A percentile compares a stretch with the other conserved stretches of the same genome.
Evolutionary conservation across 2,113 vertebrate species (phyloP).

Genomic region (Loxodonta africana): DNA sequence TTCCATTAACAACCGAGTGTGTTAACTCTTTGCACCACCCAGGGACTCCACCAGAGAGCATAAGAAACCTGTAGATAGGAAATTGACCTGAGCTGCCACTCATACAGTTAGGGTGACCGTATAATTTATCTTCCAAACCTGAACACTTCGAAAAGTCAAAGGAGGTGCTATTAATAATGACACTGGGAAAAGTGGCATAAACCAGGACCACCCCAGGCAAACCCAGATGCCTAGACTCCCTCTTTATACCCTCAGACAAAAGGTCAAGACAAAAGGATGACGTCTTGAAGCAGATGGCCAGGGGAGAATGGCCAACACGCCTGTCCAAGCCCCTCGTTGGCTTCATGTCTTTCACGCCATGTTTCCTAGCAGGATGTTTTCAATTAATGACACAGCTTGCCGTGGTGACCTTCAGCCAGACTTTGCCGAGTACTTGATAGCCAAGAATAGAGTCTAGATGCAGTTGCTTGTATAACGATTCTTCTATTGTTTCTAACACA

Average conservation of each 20-base stretch:
- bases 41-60: neutral
- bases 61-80: neutral
- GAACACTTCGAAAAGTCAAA: constrained; percentile 5
- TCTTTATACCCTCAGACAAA: neutral
- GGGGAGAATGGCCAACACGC: neutral
- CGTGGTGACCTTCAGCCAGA: neutral
- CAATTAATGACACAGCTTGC: constrained; percentile 20
- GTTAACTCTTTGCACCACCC: neutral
- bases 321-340: neutral
- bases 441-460: neutral
- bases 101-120: neutral
- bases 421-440: neutral
- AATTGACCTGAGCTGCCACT: neutral
- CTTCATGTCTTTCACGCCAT: neutral
- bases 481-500: constrained; percentile 35
- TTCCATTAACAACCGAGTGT: neutral
- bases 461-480: neutral
- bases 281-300: neutral
- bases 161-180: neutral
- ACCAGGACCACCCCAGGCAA: neutral
- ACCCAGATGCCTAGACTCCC: neutral
- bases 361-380: neutral
- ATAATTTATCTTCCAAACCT: neutral
- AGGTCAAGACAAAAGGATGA: neutral
- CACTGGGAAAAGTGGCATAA: neutral